Base-by-base conservation (phyloP, 2,797 vertebrate genomes). In the Darevskia nairensis region DNA sequence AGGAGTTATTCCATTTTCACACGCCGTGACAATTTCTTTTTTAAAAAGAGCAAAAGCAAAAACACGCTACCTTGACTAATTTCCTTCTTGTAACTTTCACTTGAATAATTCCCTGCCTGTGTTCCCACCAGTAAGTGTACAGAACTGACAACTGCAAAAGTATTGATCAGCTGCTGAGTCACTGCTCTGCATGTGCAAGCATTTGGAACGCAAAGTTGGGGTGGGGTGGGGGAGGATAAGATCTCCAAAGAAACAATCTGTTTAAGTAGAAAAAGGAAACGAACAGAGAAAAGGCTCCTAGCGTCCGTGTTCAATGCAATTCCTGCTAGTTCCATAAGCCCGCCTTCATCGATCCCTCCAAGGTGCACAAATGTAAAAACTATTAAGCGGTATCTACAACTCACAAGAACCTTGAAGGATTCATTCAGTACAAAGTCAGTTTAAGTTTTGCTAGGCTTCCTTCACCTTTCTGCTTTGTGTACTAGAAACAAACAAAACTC, bases 81-180 rank as follows among this genome's bases (percentile, higher is more conserved):
- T 90, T 93, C 87, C 81, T 90, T 89, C 1, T 0, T 82, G 74
- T 91, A 89, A 66, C 83, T 92, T 92, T 92, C 91, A 79, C 79
- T 1, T 64, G 91, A 87, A 85, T 91, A 91, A 93, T 91, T 94
- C 86, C 61, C 90, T 83, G 11, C 25, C 88, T 2, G 0, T 78
- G 87, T 93, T 86, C 87, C 84, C 88, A 71, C 89, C 92, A 85
- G 90, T 19, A n/a, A 80, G 91, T 80, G 46, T 80, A 76, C 89
- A 80, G 69, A 76, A 91, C 87, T 82, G 89, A 89, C 86, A 94
- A 89, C 82, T 82, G 93, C 88, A 86, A 77, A 71, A 82, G 89
- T 89, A 95, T 94, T 44, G 95, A 94, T 94, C 88, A 91, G 78
- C 68, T 15, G 74, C 89, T 77, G 80, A 94, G 89, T 86, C 89